Conservation (phyloP, 2,797 vertebrate species). For the Lagorchestes hirsutus region DNA sequence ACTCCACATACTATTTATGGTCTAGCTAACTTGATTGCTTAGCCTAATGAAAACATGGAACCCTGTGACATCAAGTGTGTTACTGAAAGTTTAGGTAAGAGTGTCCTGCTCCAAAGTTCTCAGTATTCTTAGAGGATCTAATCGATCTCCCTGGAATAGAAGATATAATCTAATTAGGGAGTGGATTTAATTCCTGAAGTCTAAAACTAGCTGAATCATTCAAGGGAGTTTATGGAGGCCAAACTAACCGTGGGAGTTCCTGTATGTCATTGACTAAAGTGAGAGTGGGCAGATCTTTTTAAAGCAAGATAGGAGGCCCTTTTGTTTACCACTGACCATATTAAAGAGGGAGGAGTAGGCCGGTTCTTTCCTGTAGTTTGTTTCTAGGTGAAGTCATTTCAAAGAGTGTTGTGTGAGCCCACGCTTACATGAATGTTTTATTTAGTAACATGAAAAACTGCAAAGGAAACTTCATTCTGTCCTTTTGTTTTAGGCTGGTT, state of each 20-base stretch:
- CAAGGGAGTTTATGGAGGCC: not conserved
- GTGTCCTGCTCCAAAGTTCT: not conserved
- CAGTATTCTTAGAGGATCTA: not conserved
- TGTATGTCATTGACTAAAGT: not conserved
- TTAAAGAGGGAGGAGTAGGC: not conserved
- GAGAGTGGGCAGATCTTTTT: not conserved
- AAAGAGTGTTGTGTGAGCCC: not conserved
- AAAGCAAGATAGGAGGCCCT: not conserved
- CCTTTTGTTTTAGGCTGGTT: not conserved
- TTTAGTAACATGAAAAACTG: not conserved
- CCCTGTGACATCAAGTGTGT: not conserved
- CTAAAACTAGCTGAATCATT: not conserved
- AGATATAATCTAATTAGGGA: not conserved
- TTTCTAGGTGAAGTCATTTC: not conserved
- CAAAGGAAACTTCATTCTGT: not conserved
- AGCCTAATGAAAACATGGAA: not conserved
- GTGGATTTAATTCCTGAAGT: not conserved
- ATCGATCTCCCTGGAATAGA: not conserved
- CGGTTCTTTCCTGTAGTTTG: not conserved
- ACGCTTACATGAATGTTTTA: not conserved
- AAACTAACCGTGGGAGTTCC: not conserved
- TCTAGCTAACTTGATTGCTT: not conserved
- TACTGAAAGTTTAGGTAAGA: not conserved
- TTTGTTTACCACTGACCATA: not conserved
- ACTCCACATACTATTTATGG: not conserved